Evolutionary conservation across 1,140 invertebrate species (phyloP), one percentile per base, ranked within the genome.

Genomic region (Hylyphantes graminicola): DNA sequence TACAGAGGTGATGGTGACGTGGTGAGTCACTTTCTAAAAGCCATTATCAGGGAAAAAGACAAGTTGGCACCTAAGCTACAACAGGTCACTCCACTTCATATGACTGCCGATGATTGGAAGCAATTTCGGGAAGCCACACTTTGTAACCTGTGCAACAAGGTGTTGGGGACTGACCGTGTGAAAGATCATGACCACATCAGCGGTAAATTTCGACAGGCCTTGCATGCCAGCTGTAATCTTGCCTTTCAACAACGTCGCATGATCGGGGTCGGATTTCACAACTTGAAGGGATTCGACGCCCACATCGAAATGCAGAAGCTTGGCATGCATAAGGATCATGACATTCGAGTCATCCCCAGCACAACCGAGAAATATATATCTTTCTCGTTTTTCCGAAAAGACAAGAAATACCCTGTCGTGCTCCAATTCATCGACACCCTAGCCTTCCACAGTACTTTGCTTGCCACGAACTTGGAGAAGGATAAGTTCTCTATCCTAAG

Each of bases 181-280:
- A 15, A 51, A 12, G 63, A 78, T 67, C 76, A 78, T 51, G 35
- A 67, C 53, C 76, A 78, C 53, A 13, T 65, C 10, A 21, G 50
- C 11, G 21, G 11, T 13, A 7, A 53, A 19, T 67, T 65, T 65
- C 61, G 63, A 0, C 35, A 51, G 0, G 61, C 61, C 3, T 19
- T 78, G 6, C 76, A 78, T 54, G 48, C 15, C 19, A 6, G 3
- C 0, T 67, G 76, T 54, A 78, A 78, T 67, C 19, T 78, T 0
- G 67, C 54, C 10, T 78, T 17, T 67, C 8, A 51, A 19, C n/a
- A 55, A 13, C 17, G 11, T 9, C 15, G 55, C n/a, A 80, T 68
- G 21, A 80, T 80, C 9, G 64, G 53, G 9, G 65, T 80, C 9
- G 19, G 55, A 5, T 70, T 80, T 68, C 65, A 68, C 48, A 80